Evolutionary conservation across 2,888 invertebrate genomes (phyloP), one percentile per base, ranked within the genome.

Genomic region (Cloeon dipterum): DNA sequence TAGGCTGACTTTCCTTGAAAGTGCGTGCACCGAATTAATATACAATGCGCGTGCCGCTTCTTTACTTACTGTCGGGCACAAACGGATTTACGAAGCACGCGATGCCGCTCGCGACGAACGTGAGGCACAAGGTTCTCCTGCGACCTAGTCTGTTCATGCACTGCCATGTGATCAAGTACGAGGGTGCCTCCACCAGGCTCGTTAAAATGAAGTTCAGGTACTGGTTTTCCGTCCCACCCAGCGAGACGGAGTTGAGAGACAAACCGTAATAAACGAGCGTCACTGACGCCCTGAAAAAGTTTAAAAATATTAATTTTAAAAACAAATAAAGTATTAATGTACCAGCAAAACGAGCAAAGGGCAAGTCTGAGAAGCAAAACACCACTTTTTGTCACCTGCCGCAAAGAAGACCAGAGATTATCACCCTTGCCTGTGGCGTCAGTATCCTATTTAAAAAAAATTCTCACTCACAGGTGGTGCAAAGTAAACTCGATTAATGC

Each of bases 221-320:
- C 46, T 70, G 70, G 52, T 79, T 70, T n/a, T 29, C 29, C 29
- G 29, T 11, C 2, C 79, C 81, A 16, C 68, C 69, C 34, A 83
- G 55, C 0, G 73, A 64, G 3, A 78, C 77, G 0, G 81, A 71
- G 54, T 77, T 79, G 37, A 83, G 62, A 1, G 77, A 77, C 26
- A 83, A 55, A 0, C 83, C 83, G 48, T 79, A 82, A 53, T 78
- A 83, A 16, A 81, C 70, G 42, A 82, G 70, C 0, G 76, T 73
- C 46, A 74, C 71, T 0, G 78, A 72, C 13, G 78, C 68, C 54
- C 55, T 55, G 41, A 32, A 23, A 20, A 11, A n/a, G n/a, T n/a
- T n/a, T n/a, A n/a, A n/a, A n/a, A n/a, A n/a, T n/a, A n/a, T n/a
- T n/a, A 10, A 23, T 23, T 10, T 8, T 23, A n/a, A 23, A 23